Conservation (phyloP, 2,797 vertebrate genomes). For the Sciaenops ocellatus region DNA sequence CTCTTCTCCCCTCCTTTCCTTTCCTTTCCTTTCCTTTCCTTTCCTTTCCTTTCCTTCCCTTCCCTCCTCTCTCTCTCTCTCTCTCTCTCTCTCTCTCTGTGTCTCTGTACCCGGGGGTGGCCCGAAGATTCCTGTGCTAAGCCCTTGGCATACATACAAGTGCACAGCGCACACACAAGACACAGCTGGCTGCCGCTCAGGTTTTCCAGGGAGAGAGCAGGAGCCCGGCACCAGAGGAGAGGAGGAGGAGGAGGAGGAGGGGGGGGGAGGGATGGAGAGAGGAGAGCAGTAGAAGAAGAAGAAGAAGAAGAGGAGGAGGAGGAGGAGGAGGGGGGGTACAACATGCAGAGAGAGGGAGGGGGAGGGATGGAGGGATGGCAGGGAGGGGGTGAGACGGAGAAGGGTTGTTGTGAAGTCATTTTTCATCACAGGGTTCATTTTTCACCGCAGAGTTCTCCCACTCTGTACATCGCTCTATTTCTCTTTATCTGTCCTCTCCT, state of each 20-base stretch:
- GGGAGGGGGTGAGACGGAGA: conserved; percentile 76
- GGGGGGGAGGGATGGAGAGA: conserved; percentile 55
- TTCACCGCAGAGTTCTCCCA: conserved; percentile 88
- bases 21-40: not conserved
- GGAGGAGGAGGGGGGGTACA: conserved; percentile 45
- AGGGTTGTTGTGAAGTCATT: conserved; percentile 90
- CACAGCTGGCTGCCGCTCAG: conserved; percentile 96
- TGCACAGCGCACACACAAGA: conserved; percentile 86
- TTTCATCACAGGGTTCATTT: conserved; percentile 93
- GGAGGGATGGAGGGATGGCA: conserved; percentile 46
- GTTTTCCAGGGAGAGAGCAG: conserved; percentile 92
- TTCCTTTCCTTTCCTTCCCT: not conserved
- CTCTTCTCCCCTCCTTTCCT: conserved; percentile 10
- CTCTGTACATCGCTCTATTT: conserved; percentile 77
- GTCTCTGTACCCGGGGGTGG: conserved; percentile 91
- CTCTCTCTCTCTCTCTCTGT: conserved; percentile 50
- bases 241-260: conserved; percentile 54
- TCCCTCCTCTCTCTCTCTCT: conserved; percentile 2
- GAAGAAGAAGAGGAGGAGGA: not conserved
- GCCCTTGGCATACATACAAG: conserved; percentile 98
- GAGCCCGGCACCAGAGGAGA: conserved; percentile 82
- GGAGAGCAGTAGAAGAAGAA: conserved; percentile 51
- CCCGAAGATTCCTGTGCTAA: conserved; percentile 98
- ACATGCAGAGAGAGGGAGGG: conserved; percentile 69
- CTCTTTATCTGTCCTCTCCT: conserved; percentile 79